Conservation (phyloP, 2,888 invertebrate genomes). For the Parasteatoda lunata region DNA sequence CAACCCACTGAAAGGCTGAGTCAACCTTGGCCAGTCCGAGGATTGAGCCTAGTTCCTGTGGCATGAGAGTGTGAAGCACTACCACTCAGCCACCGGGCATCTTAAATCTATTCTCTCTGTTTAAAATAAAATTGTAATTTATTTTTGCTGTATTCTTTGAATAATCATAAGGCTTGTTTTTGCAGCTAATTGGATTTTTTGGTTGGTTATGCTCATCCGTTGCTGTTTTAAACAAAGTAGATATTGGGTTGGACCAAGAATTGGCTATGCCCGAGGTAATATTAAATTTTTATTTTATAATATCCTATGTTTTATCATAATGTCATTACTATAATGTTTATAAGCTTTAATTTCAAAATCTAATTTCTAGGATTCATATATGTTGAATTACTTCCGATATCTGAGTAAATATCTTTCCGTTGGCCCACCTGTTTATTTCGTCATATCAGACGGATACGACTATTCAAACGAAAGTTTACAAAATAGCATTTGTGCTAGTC, state of each 20-base stretch:
- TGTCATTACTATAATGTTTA: not conserved
- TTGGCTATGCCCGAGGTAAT: constrained; percentile 93
- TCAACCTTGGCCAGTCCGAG: too few species aligned
- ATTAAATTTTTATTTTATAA: constrained; percentile 33
- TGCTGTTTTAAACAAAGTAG: constrained; percentile 89
- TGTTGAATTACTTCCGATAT: constrained; percentile 91
- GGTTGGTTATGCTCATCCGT: constrained; percentile 93
- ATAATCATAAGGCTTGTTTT: constrained; percentile 12
- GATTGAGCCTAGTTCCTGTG: too few species aligned
- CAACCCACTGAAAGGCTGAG: too few species aligned
- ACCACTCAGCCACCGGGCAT: too few species aligned
- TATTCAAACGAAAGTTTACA: constrained; percentile 82
- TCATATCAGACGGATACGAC: constrained; percentile 86
- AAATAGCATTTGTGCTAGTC: constrained; percentile 79
- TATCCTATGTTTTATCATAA: not conserved
- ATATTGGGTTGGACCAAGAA: constrained; percentile 96
- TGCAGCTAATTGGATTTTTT: constrained; percentile 86
- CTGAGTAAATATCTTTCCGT: constrained; percentile 89
- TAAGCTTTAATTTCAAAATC: not conserved
- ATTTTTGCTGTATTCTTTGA: not conserved
- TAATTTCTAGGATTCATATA: constrained; percentile 85
- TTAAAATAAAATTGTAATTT: too few species aligned
- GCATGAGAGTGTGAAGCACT: too few species aligned
- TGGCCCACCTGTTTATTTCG: constrained; percentile 95
- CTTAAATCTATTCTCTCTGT: too few species aligned